phyloP scores from a whole-genome alignment of 2,797 vertebrate species.

The Anableps anableps region DNA sequence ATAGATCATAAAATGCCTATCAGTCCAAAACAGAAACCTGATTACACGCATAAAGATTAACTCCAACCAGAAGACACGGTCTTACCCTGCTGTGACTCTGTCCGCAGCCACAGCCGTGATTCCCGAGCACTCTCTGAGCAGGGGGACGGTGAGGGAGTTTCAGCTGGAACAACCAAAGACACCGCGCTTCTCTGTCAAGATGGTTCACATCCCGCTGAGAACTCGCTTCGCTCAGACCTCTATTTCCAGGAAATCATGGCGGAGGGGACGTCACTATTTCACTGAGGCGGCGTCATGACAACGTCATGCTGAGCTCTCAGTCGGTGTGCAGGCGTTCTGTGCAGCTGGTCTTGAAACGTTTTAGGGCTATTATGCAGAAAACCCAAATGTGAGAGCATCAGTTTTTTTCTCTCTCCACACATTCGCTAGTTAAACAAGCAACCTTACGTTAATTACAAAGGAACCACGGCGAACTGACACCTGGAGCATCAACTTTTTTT shows the following conservation, averaged over 20 bases:
- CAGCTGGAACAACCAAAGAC: slow-evolving; percentile 35
- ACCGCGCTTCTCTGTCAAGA: slow-evolving; percentile 49
- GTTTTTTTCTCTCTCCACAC: neutral
- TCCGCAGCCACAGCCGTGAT: slow-evolving; percentile 29
- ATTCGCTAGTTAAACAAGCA: neutral
- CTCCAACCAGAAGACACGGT: neutral
- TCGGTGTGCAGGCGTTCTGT: too few relatives aligned
- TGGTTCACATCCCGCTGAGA: slow-evolving; percentile 33
- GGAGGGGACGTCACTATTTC: neutral
- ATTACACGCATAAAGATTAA: neutral
- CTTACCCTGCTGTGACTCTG: slow-evolving; percentile 54
- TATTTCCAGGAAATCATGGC: slow-evolving; percentile 41
- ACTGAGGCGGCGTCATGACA: neutral
- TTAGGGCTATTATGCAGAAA: neutral
- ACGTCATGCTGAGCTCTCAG: neutral
- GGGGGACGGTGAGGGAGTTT: slow-evolving; percentile 28
- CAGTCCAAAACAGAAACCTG: neutral
- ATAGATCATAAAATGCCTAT: neutral
- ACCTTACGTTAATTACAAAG: too few relatives aligned
- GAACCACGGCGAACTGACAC: neutral
- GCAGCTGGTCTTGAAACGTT: neutral
- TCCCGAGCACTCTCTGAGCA: slow-evolving; percentile 36
- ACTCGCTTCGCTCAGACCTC: neutral
- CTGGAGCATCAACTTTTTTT: neutral
- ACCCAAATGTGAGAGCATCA: neutral